Evolutionary conservation across 2,888 invertebrate species (phyloP).

Genomic region (Agrotis clavis): DNA sequence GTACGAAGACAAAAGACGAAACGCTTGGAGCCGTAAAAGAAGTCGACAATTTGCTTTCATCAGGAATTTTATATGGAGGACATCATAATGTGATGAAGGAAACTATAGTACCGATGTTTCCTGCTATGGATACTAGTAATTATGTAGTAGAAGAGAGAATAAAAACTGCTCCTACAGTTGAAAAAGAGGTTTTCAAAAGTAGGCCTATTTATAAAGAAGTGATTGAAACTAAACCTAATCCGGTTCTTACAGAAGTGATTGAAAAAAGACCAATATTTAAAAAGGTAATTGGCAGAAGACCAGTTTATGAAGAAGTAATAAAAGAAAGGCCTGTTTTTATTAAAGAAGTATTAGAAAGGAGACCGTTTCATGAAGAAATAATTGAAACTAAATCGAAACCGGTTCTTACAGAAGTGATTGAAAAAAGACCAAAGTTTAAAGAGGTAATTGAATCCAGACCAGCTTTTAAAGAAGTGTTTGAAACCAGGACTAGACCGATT

Average conservation of each 20-base stretch:
- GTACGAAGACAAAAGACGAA: slow-evolving; percentile 65
- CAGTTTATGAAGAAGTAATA: not conserved
- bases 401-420: slow-evolving; percentile 1
- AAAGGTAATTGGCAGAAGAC: slow-evolving; percentile 9
- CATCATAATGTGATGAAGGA: slow-evolving; percentile 51
- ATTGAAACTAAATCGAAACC: slow-evolving; percentile 12
- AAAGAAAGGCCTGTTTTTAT: slow-evolving; percentile 4
- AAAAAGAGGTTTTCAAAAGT: not conserved
- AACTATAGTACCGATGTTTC: slow-evolving; percentile 41
- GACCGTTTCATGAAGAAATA: slow-evolving; percentile 1
- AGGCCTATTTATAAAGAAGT: slow-evolving; percentile 11
- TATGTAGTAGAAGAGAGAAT: slow-evolving; percentile 1
- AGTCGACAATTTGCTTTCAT: slow-evolving; percentile 66
- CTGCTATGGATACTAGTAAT: slow-evolving; percentile 5
- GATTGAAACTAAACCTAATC: not conserved
- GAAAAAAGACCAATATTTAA: slow-evolving; percentile 2
- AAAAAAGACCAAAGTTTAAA: slow-evolving; percentile 31
- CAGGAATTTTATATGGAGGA: slow-evolving; percentile 63
- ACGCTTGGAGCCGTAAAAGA: slow-evolving; percentile 67
- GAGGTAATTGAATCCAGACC: slow-evolving; percentile 12
- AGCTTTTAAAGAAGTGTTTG: slow-evolving; percentile 1
- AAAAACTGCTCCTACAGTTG: slow-evolving; percentile 1
- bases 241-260: not conserved
- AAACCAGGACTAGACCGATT: not conserved
- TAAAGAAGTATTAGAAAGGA: not conserved